A percentile compares a stretch with the other conserved stretches of the same genome.
Conservation (phyloP, 2,113 vertebrate genomes). For the Psittacus erithacus region DNA sequence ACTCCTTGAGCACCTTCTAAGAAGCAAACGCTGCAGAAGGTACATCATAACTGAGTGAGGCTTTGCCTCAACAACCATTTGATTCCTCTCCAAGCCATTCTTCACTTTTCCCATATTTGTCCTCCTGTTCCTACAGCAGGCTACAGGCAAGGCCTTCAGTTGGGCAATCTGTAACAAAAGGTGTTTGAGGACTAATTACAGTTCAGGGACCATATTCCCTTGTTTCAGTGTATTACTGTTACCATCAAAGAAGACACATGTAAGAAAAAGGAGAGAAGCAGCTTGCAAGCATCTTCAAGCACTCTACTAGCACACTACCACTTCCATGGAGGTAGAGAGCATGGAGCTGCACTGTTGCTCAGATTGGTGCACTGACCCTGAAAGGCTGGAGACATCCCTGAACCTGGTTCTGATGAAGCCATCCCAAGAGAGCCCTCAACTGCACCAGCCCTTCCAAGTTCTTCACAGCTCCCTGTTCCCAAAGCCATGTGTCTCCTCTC, state of each 20-base stretch:
- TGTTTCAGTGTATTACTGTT: neutral
- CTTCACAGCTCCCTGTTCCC: neutral
- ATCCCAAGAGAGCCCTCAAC: neutral
- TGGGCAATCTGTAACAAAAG: neutral
- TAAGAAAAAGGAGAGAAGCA: neutral
- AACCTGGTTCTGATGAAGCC: neutral
- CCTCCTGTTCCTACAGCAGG: neutral
- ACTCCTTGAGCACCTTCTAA: neutral
- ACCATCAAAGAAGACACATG: neutral
- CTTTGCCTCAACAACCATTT: neutral
- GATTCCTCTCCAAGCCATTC: neutral
- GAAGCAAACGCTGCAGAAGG: neutral
- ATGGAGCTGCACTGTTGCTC: neutral
- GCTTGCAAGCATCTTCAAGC: neutral
- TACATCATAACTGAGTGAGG: neutral
- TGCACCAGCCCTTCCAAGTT: neutral
- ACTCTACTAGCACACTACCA: neutral
- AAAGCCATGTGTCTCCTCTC: neutral
- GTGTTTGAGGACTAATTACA: neutral
- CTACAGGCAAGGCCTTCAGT: neutral
- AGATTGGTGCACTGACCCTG: too few species aligned
- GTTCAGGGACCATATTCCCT: neutral
- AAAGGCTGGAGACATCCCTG: neutral
- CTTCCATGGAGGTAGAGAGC: neutral
- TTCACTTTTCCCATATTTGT: neutral